Base-by-base conservation (phyloP, 2,888 invertebrate species). In the Hirudinaria manillensis region DNA sequence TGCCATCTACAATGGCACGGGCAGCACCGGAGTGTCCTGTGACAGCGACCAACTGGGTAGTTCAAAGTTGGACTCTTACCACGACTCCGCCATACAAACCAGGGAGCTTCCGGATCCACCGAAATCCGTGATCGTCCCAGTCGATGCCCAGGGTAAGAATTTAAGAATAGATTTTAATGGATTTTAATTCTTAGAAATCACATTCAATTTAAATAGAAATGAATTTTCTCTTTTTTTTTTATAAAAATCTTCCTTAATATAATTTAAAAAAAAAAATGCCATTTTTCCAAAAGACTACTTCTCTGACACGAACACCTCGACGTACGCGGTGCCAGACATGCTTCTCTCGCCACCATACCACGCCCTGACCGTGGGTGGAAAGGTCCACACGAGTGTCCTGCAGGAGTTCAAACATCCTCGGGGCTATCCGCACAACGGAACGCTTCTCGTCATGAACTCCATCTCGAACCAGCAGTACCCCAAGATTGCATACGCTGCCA, bases 291-390 rank as follows among this genome's bases (percentile, higher is more conserved):
- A 66, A 76, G 76, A 76, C 38, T 74, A 75, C 67, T 38, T 80
- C 78, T 76, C 80, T 80, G 83, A 83, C 76, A 78, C 80, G 10
- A 77, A 77, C 75, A 78, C 79, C 3, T 82, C 82, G 16, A 78
- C 83, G 75, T 85, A 85, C 78, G 85, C 85, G 3, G 83, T 85
- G 4, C 85, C 85, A 4, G 85, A 85, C 79, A 65, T 65, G 65
- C 34, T 72, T 19, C 16, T 72, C 53, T 53, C 53, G 29, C 72
- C 72, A 7, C 55, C 72, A 6, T 72, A 55, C 56, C 45, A 29
- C 68, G 36, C 68, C 36, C 68, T 36, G 10, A 68, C 68, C 68
- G 34, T 34, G 4, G 34, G 34, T 16, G 34, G 36, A 32, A 32
- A 32, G 34, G 34, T 34, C 13, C 68, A 74, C 24, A 27, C 36